A percentile compares a stretch with the other conserved stretches of the same genome.
Evolutionary conservation across 1,140 invertebrate genomes (phyloP).

Genomic region (Drosophila carrolli): DNA sequence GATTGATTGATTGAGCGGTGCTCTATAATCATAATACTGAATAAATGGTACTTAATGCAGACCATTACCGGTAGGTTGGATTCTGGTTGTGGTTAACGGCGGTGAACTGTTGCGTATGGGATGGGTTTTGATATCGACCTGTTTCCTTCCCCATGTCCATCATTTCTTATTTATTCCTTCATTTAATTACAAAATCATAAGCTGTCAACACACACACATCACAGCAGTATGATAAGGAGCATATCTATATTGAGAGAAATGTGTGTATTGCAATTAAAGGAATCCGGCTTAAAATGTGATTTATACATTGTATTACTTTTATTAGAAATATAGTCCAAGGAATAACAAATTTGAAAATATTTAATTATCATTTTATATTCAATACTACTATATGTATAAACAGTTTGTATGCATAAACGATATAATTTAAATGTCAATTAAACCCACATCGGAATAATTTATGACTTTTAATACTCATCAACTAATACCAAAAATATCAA

Average conservation of each 20-base stretch:
- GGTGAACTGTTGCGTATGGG: neutral
- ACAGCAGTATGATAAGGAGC: constrained; percentile 2
- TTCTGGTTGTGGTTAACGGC: constrained; percentile 13
- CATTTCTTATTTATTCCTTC: constrained; percentile 57
- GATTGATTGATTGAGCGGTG: constrained; percentile 48
- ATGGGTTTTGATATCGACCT: neutral
- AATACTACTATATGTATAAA: no score
- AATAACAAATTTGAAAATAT: neutral
- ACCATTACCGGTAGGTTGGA: constrained; percentile 16
- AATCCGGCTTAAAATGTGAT: no score
- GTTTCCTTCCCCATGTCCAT: neutral
- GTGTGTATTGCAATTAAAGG: no score
- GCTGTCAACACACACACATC: constrained; percentile 54
- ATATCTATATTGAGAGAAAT: neutral
- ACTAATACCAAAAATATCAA: no score
- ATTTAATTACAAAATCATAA: constrained; percentile 81
- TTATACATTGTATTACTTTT: no score
- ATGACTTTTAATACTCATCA: no score
- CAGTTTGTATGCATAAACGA: no score
- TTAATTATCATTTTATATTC: no score
- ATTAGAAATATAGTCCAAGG: neutral
- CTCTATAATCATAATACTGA: constrained; percentile 37
- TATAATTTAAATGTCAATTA: no score
- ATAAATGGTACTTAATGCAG: constrained; percentile 29
- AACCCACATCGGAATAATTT: no score